Evolutionary conservation across 2,888 invertebrate genomes (phyloP).

Genomic region (Ectemnius continuus): DNA sequence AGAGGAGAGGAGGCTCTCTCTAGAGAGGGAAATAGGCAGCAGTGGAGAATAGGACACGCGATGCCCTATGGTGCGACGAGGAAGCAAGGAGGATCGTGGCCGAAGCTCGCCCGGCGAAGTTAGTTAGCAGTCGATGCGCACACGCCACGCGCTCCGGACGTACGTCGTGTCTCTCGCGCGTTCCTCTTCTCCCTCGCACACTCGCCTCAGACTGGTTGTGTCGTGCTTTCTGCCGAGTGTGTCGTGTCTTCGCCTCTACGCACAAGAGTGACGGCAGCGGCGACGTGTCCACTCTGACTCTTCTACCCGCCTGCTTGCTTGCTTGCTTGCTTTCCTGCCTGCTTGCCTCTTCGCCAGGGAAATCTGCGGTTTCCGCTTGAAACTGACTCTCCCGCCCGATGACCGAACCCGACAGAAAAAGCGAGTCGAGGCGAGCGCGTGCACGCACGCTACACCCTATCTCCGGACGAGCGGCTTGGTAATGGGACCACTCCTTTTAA

Average conservation of each 20-base stretch:
- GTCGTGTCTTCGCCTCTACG: constrained; percentile 13
- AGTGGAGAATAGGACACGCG: not conserved
- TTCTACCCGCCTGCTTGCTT: constrained; percentile 15
- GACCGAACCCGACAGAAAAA: constrained; percentile 13
- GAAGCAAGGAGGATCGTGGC: constrained; percentile 52
- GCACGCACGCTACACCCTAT: no score
- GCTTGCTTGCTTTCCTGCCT: constrained; percentile 39
- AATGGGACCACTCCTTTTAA: no score
- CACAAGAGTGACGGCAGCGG: no score
- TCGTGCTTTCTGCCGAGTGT: constrained; percentile 1
- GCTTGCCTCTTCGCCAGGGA: constrained; percentile 23
- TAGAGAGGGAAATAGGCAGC: not conserved
- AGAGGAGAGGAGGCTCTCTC: not conserved
- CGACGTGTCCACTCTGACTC: not conserved
- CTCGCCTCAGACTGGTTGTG: not conserved
- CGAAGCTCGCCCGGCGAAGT: constrained; percentile 69
- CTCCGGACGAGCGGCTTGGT: no score
- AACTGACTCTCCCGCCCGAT: constrained; percentile 24
- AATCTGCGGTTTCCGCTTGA: constrained; percentile 51
- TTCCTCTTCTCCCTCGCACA: constrained; percentile 26
- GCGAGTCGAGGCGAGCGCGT: no score
- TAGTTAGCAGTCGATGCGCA: constrained; percentile 78
- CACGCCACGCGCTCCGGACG: constrained; percentile 75
- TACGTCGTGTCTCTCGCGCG: constrained; percentile 38
- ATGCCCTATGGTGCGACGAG: constrained; percentile 35